Base-by-base conservation (phyloP, 2,113 vertebrate genomes). In the Gobio gobio region DNA sequence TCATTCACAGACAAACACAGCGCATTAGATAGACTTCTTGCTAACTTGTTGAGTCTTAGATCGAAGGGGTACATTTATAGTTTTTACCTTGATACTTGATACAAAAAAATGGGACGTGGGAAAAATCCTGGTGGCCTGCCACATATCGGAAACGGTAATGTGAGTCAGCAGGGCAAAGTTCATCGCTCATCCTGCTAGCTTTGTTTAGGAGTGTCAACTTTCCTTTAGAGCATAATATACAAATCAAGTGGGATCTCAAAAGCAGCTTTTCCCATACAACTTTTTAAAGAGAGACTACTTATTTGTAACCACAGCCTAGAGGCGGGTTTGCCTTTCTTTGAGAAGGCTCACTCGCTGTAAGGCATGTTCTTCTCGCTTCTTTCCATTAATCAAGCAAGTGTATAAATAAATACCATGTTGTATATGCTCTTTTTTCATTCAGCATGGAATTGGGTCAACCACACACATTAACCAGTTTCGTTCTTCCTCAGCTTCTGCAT, bases 401-500 rank as follows among this genome's bases (percentile, higher is more conserved):
- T 45, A 88, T 56, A 89, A 85, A 88, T 76, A 90, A 54, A 87
- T 78, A 84, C 64, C 29, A 74, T 56, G 63, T 79, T 85, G 85
- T 76, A 63, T 87, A 49, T 86, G 70, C 89, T 89, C n/a, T 91
- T 88, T 78, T 86, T 92, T 92, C 90, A 92, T 95, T 94, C 90
- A 89, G 72, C 88, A 88, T 83, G 90, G 92, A 95, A 95, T 92
- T 93, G 90, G 93, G 94, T 94, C 93, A 94, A 89, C 89, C 91
- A 89, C 94, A 95, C 94, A 94, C 94, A 93, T 94, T 88, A 95
- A 91, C 86, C 76, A 58, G 36, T n/a, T 79, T 79, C 1, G 33
- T 4, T 54, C 49, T 70, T 68, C 16, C 36, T 85, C 82, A 87
- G 84, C 88, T 82, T 91, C 90, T 88, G 86, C 70, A 74, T 74